Evolutionary conservation across 2,888 invertebrate species (phyloP), one percentile per base, ranked within the genome.

Genomic region (Micoletzkya japonica): DNA sequence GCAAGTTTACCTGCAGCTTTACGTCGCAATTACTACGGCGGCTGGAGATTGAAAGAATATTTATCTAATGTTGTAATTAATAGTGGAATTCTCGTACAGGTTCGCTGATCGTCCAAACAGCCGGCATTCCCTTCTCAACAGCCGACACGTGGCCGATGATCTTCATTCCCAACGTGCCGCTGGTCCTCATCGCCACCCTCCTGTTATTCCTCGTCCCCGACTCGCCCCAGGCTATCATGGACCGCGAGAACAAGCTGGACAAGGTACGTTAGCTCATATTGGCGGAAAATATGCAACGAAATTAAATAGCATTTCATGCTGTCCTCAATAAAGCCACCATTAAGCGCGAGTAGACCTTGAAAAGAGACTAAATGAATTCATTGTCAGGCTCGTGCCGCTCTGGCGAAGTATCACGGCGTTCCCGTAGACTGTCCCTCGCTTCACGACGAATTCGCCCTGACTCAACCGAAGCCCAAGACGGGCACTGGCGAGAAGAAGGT

Each of bases 61-160:
- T n/a, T n/a, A n/a, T n/a, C n/a, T n/a, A n/a, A n/a, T n/a, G n/a
- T n/a, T n/a, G n/a, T n/a, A n/a, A n/a, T n/a, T n/a, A n/a, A n/a
- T n/a, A n/a, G n/a, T n/a, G n/a, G n/a, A n/a, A n/a, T n/a, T n/a
- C n/a, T 20, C 30, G 68, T 70, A 24, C 61, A 72, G 76, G 77
- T 24, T 75, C 75, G 10, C 71, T 77, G 2, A 20, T 77, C 36
- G 74, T 74, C 39, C 77, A 77, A 59, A 72, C 75, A 6, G 49
- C 74, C 39, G 77, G 77, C 28, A 71, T 77, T 6, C 77, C 77
- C n/a, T 74, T 75, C 60, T 71, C 75, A 0, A 70, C 74, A 10
- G 73, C 71, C n/a, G 59, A 57, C 2, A 72, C 73, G 7, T 77
- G 77, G 77, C 75, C 74, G 24, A 26, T 74, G 24, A 71, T 75